Conservation (phyloP, 2,797 vertebrate genomes). For the Aldrovandia affinis region DNA sequence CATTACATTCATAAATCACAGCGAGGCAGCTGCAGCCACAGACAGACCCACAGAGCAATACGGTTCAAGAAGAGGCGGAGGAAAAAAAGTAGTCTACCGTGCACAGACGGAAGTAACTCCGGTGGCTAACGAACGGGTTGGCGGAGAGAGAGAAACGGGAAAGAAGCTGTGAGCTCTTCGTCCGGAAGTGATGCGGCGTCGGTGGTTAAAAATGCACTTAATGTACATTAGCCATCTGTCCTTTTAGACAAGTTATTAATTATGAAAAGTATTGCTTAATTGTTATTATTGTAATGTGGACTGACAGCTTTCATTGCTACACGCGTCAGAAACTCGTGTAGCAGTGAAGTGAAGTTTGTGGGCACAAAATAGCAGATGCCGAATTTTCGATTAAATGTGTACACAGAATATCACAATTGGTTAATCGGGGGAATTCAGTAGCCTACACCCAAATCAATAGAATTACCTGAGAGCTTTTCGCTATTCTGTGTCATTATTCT, state of each 20-base stretch:
- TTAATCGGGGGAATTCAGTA: not conserved
- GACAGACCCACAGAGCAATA: conserved; percentile 13
- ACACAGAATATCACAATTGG: not conserved
- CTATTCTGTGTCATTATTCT: not conserved
- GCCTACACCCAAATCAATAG: not conserved
- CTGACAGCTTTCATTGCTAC: not conserved
- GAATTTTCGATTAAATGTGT: not conserved
- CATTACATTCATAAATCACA: not conserved
- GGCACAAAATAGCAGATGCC: not conserved
- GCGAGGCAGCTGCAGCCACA: not conserved
- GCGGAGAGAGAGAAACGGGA: conserved; percentile 15
- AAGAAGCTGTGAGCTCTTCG: conserved; percentile 35
- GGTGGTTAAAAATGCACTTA: conserved; percentile 37
- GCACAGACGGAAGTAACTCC: conserved; percentile 14
- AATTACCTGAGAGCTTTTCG: not conserved
- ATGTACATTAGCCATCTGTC: conserved; percentile 21
- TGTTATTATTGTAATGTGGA: not conserved
- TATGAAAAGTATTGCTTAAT: not conserved
- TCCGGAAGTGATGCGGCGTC: conserved; percentile 51
- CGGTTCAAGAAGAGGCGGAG: not conserved
- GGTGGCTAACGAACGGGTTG: not conserved
- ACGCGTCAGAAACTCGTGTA: not conserved
- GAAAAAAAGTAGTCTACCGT: conserved; percentile 28
- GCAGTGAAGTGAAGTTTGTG: too few relatives aligned
- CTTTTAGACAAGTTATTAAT: not conserved